Conservation (phyloP, 2,113 vertebrate genomes). For the Piprites chloris region DNA sequence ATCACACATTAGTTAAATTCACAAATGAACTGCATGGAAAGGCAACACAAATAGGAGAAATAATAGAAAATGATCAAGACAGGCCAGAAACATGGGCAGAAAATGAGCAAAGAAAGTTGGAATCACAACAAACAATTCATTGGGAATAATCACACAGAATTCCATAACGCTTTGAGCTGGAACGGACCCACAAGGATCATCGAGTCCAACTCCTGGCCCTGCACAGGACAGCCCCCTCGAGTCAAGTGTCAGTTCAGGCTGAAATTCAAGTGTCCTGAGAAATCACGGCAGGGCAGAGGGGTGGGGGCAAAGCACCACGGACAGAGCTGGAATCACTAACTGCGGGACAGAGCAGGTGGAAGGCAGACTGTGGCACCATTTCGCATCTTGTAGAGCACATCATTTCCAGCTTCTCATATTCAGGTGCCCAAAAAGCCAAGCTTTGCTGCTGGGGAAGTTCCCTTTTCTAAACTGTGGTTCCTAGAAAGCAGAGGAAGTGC, state of each 20-base stretch:
- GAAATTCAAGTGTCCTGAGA: not conserved
- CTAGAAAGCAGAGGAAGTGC: not conserved
- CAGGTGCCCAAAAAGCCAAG: not conserved
- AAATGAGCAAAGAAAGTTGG: not conserved
- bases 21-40: not conserved
- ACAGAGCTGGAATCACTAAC: not conserved
- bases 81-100: not conserved
- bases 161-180: not conserved
- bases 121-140: not conserved
- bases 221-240: not conserved
- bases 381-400: not conserved
- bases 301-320: fast-evolving
- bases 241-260: not conserved
- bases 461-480: not conserved
- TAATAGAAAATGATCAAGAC: not conserved
- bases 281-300: not conserved
- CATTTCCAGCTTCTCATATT: not conserved
- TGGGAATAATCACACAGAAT: not conserved
- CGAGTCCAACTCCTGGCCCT: not conserved
- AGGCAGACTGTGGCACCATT: not conserved
- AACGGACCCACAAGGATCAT: not conserved
- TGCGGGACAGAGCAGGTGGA: fast-evolving
- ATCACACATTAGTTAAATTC: not conserved
- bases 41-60: not conserved
- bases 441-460: not conserved